phyloP scores from a whole-genome alignment of 2,113 vertebrate genomes.

The Esox niger region DNA sequence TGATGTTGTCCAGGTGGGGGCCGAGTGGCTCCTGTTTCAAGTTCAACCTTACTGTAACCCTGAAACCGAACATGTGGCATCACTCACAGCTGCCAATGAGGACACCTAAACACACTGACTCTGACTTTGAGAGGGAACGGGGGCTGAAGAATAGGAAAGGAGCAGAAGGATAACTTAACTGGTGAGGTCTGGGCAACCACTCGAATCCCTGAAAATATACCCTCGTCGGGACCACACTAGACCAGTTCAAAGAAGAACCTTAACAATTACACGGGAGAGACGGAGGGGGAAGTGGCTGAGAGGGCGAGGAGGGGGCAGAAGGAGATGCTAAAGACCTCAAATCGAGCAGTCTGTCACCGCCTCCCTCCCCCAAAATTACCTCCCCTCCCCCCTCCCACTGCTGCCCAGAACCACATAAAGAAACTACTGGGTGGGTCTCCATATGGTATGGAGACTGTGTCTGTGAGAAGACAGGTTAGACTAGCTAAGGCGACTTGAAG shows the following conservation, averaged over 20 bases:
- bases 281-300: constrained; percentile 26
- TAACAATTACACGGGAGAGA: neutral
- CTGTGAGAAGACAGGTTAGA: constrained; percentile 20
- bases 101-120: constrained; percentile 52
- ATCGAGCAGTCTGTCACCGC: constrained; percentile 23
- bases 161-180: constrained; percentile 34
- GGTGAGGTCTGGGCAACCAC: too few relatives aligned
- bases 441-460: constrained; percentile 53
- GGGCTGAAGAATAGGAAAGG: constrained; percentile 27
- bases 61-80: neutral
- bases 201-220: constrained; percentile 22
- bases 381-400: neutral
- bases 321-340: constrained; percentile 20
- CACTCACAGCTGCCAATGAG: neutral
- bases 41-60: neutral
- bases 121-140: constrained; percentile 19
- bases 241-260: constrained; percentile 8
- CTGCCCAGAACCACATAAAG: constrained; percentile 62
- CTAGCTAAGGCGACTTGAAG: constrained; percentile 45
- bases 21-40: neutral
- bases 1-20: neutral
- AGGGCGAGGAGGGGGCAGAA: constrained; percentile 8
- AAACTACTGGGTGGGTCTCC: constrained; percentile 54
- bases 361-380: constrained; percentile 11
- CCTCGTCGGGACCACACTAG: constrained; percentile 23